Evolutionary conservation across 2,797 vertebrate genomes (phyloP).

Genomic region (Phrynocephalus forsythii): DNA sequence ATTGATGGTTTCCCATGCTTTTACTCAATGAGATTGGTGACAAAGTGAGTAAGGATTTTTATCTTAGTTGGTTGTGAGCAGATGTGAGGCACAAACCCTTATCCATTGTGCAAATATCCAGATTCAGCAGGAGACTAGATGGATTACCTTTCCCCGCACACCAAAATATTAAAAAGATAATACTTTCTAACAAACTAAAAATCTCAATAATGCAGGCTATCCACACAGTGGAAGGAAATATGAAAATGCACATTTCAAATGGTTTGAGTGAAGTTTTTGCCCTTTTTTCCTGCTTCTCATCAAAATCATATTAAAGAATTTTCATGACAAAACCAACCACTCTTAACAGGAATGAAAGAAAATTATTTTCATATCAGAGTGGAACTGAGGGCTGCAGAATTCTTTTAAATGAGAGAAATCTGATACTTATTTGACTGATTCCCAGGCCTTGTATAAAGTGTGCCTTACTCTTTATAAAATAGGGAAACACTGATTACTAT

Average conservation of each 20-base stretch:
- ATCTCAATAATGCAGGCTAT: slow-evolving; percentile 17
- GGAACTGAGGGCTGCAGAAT: slow-evolving; percentile 49
- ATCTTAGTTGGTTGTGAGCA: background rate
- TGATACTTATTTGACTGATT: slow-evolving; percentile 70
- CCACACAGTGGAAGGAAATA: background rate
- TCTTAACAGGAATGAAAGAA: slow-evolving; percentile 43
- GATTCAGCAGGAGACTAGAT: slow-evolving; percentile 12
- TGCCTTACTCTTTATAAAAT: slow-evolving; percentile 75
- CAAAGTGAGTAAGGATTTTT: background rate
- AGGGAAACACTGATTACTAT: slow-evolving; percentile 75
- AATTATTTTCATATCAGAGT: slow-evolving; percentile 73
- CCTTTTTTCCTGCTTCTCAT: slow-evolving; percentile 1
- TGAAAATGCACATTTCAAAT: slow-evolving; percentile 49
- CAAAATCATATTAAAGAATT: slow-evolving; percentile 47
- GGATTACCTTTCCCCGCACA: slow-evolving; percentile 38
- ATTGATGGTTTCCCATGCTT: background rate
- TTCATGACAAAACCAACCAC: slow-evolving; percentile 24
- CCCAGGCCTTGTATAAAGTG: slow-evolving; percentile 73
- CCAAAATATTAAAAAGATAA: slow-evolving; percentile 25
- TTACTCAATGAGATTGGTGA: background rate
- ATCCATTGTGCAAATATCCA: slow-evolving; percentile 7
- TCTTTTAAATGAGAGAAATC: slow-evolving; percentile 58
- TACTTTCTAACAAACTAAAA: slow-evolving; percentile 39
- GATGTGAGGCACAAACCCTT: background rate
- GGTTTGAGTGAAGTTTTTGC: slow-evolving; percentile 18